These are phyloP conservation scores for Drosophila dives DNA, from an alignment of 2,888 invertebrate genomes.

Conservation along the genomic window DNA sequence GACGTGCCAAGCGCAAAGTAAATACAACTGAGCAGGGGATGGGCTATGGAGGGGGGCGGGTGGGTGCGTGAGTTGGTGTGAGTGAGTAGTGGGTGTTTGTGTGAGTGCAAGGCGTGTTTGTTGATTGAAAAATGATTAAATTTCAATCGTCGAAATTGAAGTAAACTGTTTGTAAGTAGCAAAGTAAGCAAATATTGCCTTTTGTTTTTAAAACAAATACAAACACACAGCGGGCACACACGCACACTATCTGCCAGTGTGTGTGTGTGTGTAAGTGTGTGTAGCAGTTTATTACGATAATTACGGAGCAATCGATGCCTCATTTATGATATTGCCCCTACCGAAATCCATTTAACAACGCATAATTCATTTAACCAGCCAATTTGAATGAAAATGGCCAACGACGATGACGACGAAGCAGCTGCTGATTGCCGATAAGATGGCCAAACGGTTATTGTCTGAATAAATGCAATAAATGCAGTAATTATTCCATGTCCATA, in stretches of 20 bases:
- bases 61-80: background rate
- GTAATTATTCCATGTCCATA: background rate
- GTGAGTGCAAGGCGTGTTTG: background rate
- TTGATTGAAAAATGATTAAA: slow-evolving; percentile 41
- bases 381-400: slow-evolving; percentile 1
- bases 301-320: slow-evolving; percentile 59
- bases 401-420: slow-evolving; percentile 3
- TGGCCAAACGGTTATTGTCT: slow-evolving; percentile 10
- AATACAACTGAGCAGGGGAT: slow-evolving; percentile 18
- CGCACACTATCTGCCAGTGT: background rate
- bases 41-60: background rate
- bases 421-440: slow-evolving; percentile 41
- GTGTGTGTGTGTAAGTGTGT: slow-evolving; percentile 6
- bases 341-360: slow-evolving; percentile 54
- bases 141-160: slow-evolving; percentile 13
- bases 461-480: slow-evolving; percentile 1
- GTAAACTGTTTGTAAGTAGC: slow-evolving; percentile 26
- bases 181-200: slow-evolving; percentile 38
- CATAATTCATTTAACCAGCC: slow-evolving; percentile 54
- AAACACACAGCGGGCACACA: background rate
- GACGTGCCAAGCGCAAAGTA: slow-evolving; percentile 32
- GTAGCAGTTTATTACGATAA: slow-evolving; percentile 59
- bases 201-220: slow-evolving; percentile 12
- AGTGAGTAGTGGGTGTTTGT: background rate
- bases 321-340: slow-evolving; percentile 45